Evolutionary conservation across 1,140 invertebrate species (phyloP), one percentile per base, ranked within the genome.

Genomic region (Meloidogyne chitwoodi): DNA sequence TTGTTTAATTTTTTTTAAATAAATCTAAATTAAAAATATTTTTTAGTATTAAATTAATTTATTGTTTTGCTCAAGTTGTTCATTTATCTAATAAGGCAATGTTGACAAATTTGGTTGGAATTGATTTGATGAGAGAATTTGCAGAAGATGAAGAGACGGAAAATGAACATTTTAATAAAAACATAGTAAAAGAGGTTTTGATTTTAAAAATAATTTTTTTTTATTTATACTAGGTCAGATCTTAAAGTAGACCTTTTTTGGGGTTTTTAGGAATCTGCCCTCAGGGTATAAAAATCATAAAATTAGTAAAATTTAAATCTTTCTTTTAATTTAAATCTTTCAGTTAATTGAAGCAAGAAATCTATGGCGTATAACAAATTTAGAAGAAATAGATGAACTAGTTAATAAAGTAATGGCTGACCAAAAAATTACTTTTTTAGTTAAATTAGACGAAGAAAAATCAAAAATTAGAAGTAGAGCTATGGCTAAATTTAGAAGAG

Each of bases 111-210:
- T 48, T 80, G 14, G 22, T 56, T 69, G 67, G 22, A 8, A 31
- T 79, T 31, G 79, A 79, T 67, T 38, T 79, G 44, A 22, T 77
- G 5, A 78, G 56, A 61, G 62, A 78, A 65, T 64, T 44, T 27
- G 26, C n/a, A 65, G 31, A 61, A 66, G 48, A 19, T 56, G 48
- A 8, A 56, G 48, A 22, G 65, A 27, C 38, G 14, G 38, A 63
- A 14, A 26, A 19, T 16, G 29, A 31, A 22, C n/a, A 76, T 1
- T 22, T 26, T 1, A 48, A 19, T 31, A 27, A 22, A n/a, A 38
- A 44, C 2, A 11, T 14, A n/a, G n/a, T 29, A 26, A 22, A 27
- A 31, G 29, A 63, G 26, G 41, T 34, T 62, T 31, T 22, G 5
- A n/a, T 2, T 64, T 41, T n/a, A 0, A 22, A 16, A 34, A 67